Conservation (phyloP, 2,113 vertebrate species). For the Eptesicus fuscus region DNA sequence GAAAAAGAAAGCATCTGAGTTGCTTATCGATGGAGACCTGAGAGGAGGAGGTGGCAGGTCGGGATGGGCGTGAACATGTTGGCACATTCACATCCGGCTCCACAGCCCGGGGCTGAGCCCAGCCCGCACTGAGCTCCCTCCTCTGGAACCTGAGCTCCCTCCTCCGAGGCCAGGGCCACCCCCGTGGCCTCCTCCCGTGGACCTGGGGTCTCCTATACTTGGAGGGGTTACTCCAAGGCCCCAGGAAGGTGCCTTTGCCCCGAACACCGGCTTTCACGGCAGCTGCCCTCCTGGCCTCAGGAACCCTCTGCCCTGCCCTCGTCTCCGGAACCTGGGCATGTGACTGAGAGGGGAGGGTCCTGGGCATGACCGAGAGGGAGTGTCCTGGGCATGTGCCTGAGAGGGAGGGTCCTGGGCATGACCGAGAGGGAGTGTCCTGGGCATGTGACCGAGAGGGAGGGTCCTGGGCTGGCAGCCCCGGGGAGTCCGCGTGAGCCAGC, state of each 20-base stretch:
- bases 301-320: background rate
- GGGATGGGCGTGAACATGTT: accelerated
- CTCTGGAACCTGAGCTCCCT: background rate
- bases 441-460: no score
- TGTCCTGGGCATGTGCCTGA: no score
- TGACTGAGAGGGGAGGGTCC: no score
- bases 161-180: background rate
- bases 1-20: background rate
- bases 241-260: background rate
- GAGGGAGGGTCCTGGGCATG: no score
- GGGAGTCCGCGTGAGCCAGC: background rate
- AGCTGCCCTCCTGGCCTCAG: no score
- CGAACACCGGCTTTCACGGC: accelerated
- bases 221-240: background rate
- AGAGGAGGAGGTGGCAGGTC: background rate
- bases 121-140: background rate
- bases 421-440: no score
- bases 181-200: no score
- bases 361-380: no score
- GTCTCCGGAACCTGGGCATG: background rate
- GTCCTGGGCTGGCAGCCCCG: no score
- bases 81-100: background rate
- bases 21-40: background rate
- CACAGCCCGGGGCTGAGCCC: background rate
- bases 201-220: background rate